A percentile compares a stretch with the other conserved stretches of the same genome.
These are phyloP conservation scores for Hylomyscus alleni DNA, from an alignment of 2,797 vertebrate species.

Conservation along the genomic window DNA sequence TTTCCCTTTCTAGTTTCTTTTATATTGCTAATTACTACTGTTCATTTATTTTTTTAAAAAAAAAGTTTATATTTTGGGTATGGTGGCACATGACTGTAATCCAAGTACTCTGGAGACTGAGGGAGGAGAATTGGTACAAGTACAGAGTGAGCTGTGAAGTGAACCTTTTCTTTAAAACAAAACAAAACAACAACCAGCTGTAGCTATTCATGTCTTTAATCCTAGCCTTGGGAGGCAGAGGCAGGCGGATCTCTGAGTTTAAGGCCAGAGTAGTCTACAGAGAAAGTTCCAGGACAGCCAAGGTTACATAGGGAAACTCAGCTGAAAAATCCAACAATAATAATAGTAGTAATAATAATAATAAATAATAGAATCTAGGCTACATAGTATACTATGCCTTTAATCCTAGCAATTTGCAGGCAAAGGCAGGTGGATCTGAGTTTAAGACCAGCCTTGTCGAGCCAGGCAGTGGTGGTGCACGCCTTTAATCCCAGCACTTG, in stretches of 20 bases:
- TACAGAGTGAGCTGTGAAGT: neutral
- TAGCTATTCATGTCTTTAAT: neutral
- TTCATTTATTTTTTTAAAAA: no score
- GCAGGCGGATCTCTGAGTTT: neutral
- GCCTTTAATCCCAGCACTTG: no score
- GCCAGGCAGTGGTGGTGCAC: no score
- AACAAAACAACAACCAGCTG: neutral
- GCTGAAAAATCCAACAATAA: neutral
- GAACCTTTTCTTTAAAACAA: neutral
- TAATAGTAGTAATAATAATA: neutral
- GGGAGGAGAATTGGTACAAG: neutral
- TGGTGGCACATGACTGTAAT: neutral
- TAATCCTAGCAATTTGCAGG: neutral
- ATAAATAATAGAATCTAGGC: neutral
- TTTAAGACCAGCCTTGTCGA: neutral
- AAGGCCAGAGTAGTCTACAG: neutral
- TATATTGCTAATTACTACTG: slow-evolving; percentile 4
- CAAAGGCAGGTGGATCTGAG: neutral
- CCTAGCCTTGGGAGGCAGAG: neutral
- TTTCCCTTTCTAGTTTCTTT: neutral
- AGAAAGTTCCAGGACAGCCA: neutral
- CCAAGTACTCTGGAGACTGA: neutral
- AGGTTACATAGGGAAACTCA: neutral
- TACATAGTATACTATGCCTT: neutral
- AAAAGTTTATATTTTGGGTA: neutral